phyloP scores from a whole-genome alignment of 1,140 invertebrate species.

The Drosophila arizonae region DNA sequence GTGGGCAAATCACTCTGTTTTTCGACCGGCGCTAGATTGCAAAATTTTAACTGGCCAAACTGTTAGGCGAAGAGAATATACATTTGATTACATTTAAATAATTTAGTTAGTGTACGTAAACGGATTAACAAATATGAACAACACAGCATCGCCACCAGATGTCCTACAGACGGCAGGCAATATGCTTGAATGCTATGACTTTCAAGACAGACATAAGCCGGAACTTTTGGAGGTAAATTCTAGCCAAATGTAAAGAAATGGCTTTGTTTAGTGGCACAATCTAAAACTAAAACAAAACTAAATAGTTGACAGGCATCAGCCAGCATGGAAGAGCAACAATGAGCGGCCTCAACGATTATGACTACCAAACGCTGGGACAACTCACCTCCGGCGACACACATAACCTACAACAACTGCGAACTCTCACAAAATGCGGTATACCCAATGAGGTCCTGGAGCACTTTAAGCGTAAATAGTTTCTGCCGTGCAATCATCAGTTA shows the following conservation, averaged over 20 bases:
- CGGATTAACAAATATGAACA: conserved; percentile 39
- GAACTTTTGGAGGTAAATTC: conserved; percentile 68
- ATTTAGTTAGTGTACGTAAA: not conserved
- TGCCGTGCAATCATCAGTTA: not conserved
- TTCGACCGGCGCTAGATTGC: conserved; percentile 42
- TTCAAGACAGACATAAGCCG: conserved; percentile 64
- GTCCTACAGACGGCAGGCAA: conserved; percentile 68
- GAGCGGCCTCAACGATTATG: conserved; percentile 94
- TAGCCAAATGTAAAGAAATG: not conserved
- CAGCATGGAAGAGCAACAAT: conserved; percentile 81
- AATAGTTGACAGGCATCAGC: conserved; percentile 74
- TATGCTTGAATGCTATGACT: conserved; percentile 76
- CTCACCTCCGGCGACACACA: conserved; percentile 86
- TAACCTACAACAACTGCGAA: conserved; percentile 90
- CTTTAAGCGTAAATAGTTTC: conserved; percentile 90
- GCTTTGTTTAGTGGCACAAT: not conserved
- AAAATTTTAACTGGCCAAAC: conserved; percentile 9
- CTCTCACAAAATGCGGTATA: conserved; percentile 92
- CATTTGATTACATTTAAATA: conserved; percentile 11
- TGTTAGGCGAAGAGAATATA: not conserved
- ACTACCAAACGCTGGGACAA: conserved; percentile 92
- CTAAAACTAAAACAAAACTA: not conserved
- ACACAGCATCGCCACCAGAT: conserved; percentile 55
- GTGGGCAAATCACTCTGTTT: conserved; percentile 33
- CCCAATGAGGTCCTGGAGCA: conserved; percentile 96